Percentiles rank a stretch among this genome's conserved stretches.
Evolutionary conservation across 2,888 invertebrate species (phyloP).

Genomic region (Shargacucullia verbasci): DNA sequence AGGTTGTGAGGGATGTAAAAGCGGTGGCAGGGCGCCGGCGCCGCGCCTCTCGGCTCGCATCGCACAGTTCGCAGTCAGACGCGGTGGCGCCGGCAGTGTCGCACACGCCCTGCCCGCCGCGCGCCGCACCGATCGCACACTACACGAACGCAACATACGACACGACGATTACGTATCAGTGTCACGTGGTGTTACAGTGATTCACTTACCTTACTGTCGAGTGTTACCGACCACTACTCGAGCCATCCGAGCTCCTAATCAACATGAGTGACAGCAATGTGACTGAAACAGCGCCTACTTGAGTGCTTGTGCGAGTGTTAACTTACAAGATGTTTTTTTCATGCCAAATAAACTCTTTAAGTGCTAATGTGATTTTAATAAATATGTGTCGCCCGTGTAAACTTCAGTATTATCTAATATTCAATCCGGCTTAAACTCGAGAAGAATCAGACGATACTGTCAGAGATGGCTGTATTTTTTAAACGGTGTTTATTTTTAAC

Average conservation of each 20-base stretch:
- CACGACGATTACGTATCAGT: constrained; percentile 49
- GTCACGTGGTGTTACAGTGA: constrained; percentile 57
- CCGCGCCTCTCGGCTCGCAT: constrained; percentile 75
- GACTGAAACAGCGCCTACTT: constrained; percentile 66
- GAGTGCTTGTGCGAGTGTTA: constrained; percentile 74
- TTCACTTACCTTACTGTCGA: constrained; percentile 21
- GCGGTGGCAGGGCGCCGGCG: constrained; percentile 84
- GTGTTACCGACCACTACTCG: constrained; percentile 48
- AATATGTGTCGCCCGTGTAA: constrained; percentile 70
- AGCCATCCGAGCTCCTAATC: constrained; percentile 27
- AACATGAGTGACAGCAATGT: constrained; percentile 72
- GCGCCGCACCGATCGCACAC: constrained; percentile 62
- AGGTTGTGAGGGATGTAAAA: constrained; percentile 81
- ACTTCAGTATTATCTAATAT: constrained; percentile 74
- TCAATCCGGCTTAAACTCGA: constrained; percentile 77
- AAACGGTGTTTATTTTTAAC: constrained; percentile 76
- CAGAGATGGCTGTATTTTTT: constrained; percentile 79
- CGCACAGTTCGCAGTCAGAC: constrained; percentile 80
- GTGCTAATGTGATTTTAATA: constrained; percentile 70
- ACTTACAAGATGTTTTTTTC: constrained; percentile 76
- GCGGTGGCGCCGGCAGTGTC: constrained; percentile 80
- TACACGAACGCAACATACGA: constrained; percentile 53
- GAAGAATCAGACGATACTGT: constrained; percentile 50
- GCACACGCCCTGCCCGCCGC: constrained; percentile 70
- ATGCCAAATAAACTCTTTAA: constrained; percentile 64